Base-by-base conservation (phyloP, 1,140 invertebrate species). In the Agraylea sexmaculata region DNA sequence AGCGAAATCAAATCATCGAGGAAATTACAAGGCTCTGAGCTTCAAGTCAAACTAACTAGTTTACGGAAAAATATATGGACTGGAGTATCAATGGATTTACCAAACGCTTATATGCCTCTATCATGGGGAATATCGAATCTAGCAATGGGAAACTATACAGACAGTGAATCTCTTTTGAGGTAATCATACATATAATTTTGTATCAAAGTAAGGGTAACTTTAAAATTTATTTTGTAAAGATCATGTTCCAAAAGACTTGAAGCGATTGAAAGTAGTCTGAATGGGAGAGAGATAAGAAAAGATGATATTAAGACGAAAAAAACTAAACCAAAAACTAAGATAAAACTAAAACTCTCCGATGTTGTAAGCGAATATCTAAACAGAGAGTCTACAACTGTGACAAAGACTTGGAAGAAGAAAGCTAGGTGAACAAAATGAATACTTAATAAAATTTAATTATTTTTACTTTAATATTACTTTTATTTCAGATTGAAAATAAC, bases 111-210 rank as follows among this genome's bases (percentile, higher is more conserved):
- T 41, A 56, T 60, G 1, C 73, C 75, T 23, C 42, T 78, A 10
- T 75, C 73, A 13, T 76, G 74, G 74, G 73, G 72, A 4, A 58
- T 70, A 29, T 71, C 70, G 3, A 70, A 60, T 49, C 62, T 71
- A 47, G 63, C 68, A 4, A 62, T 64, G 52, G 64, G 60, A 12
- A 68, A 66, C 46, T 69, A 67, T 48, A 66, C 62, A 16, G 64
- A 71, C 36, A 70, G 60, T 48, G 68, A 74, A 53, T 60, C 59
- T 15, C 56, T 72, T 31, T 51, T 71, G 2, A 66, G 63, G 70
- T 73, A 50, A 47, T 46, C 42, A 7, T 11, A 27, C 8, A n/a
- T 13, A 10, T 4, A 25, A n/a, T 23, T 10, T 31, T 38, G 13
- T 15, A 37, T 35, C 11, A 10, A 32, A 31, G 27, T 25, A 23